A percentile compares a stretch with the other conserved stretches of the same genome.
Evolutionary conservation across 2,113 vertebrate species (phyloP).

Genomic region (Micronisus gabar): DNA sequence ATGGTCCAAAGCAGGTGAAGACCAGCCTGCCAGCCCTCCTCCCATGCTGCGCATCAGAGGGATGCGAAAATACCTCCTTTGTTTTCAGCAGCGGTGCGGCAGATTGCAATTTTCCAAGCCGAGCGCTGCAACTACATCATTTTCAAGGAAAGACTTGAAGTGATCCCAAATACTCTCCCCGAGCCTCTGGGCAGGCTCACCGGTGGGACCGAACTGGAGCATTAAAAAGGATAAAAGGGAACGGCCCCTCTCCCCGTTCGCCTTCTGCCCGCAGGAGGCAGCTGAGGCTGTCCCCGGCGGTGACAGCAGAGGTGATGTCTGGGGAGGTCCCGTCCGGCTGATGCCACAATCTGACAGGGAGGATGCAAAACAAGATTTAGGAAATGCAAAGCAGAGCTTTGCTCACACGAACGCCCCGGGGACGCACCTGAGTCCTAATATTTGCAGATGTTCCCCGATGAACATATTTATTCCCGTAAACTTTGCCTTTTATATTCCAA

Average conservation of each 20-base stretch:
- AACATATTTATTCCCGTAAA: background rate
- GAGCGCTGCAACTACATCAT: background rate
- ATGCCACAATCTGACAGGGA: background rate
- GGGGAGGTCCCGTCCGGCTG: background rate
- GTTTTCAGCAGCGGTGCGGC: background rate
- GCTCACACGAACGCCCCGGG: background rate
- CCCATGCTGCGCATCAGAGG: rapidly evolving
- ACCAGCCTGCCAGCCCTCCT: background rate
- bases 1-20: background rate
- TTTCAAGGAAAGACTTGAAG: background rate
- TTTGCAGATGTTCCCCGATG: background rate
- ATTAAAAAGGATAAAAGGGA: background rate
- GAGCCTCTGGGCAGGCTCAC: background rate
- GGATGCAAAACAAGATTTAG: background rate
- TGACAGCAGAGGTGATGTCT: background rate
- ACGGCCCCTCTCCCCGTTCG: background rate
- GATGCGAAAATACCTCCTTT: background rate
- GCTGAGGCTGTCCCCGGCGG: background rate
- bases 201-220: background rate
- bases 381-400: background rate
- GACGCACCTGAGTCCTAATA: background rate
- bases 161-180: background rate
- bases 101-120: background rate
- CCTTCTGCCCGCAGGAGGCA: background rate
- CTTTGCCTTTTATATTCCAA: background rate